Conservation (phyloP, 2,888 invertebrate genomes). For the Drosophila meridiana region DNA sequence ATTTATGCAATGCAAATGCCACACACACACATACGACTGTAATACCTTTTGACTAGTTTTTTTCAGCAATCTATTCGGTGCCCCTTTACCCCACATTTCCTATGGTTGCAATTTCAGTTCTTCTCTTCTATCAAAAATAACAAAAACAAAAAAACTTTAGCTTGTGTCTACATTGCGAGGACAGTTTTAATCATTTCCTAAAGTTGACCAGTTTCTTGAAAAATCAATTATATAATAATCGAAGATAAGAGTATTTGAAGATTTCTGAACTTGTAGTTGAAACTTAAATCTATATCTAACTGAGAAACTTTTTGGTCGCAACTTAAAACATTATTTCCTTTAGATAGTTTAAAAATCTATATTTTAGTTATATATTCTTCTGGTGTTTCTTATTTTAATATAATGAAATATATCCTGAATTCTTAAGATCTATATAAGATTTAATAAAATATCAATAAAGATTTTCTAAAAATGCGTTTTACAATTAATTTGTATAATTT, state of each 20-base stretch:
- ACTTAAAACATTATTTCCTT: too few species aligned
- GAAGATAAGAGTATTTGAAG: not conserved
- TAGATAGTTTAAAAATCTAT: not conserved
- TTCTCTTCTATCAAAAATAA: slow-evolving; percentile 29
- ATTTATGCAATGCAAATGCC: slow-evolving; percentile 65
- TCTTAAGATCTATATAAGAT: too few species aligned
- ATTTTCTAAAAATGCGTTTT: too few species aligned
- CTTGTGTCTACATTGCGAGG: slow-evolving; percentile 32
- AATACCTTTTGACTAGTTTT: slow-evolving; percentile 61
- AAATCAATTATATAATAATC: not conserved
- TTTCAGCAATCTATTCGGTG: slow-evolving; percentile 4
- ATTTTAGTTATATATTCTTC: too few species aligned
- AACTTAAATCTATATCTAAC: too few species aligned
- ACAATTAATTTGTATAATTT: too few species aligned
- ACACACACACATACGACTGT: slow-evolving; percentile 40
- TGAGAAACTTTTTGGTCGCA: too few species aligned
- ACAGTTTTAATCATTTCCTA: not conserved
- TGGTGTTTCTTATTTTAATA: too few species aligned
- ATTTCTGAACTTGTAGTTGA: too few species aligned
- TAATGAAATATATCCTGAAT: too few species aligned
- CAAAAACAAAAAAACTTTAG: slow-evolving; percentile 13
- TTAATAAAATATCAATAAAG: too few species aligned
- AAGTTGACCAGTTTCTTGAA: not conserved
- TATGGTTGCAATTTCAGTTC: slow-evolving; percentile 24
- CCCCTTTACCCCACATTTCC: not conserved